Percentiles rank a stretch among this genome's conserved stretches.
Evolutionary conservation across 2,113 vertebrate genomes (phyloP).

Genomic region (Chascanopsetta lugubris): DNA sequence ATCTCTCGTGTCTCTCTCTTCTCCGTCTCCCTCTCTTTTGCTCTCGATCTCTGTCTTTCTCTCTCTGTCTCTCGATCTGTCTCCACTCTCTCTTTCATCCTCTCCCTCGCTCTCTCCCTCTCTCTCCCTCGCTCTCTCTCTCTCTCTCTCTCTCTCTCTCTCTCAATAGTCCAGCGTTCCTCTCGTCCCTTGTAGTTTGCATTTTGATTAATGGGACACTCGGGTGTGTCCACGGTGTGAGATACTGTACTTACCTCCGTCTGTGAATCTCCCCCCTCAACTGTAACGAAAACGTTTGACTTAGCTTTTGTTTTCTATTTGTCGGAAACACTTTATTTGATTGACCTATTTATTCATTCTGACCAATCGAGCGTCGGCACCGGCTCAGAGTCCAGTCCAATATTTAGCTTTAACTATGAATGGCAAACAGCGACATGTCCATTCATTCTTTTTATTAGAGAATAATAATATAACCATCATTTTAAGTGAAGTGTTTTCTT

Average conservation of each 20-base stretch:
- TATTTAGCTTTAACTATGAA: not conserved
- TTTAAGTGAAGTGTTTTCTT: not conserved
- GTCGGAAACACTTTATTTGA: slow-evolving; percentile 14
- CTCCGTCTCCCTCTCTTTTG: slow-evolving; percentile 17
- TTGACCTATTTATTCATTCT: too few species aligned
- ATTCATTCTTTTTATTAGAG: too few species aligned
- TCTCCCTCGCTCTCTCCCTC: too few species aligned
- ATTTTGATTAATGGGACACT: slow-evolving; percentile 70
- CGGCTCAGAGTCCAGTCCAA: not conserved
- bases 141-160: too few species aligned
- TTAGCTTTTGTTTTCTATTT: slow-evolving; percentile 12
- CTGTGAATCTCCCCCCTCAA: slow-evolving; percentile 6
- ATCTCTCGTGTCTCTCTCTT: slow-evolving; percentile 41
- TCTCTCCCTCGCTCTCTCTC: too few species aligned
- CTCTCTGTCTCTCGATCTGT: too few species aligned
- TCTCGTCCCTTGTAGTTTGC: slow-evolving; percentile 51
- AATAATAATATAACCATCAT: too few species aligned
- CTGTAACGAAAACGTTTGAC: too few species aligned
- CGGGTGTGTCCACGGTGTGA: slow-evolving; percentile 32
- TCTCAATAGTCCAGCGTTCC: slow-evolving; percentile 47
- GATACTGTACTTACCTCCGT: slow-evolving; percentile 40
- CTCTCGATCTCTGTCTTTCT: too few species aligned
- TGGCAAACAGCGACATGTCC: too few species aligned
- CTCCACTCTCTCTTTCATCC: too few species aligned
- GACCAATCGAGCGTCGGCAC: not conserved